A percentile compares a stretch with the other conserved stretches of the same genome.
phyloP scores from a whole-genome alignment of 2,888 invertebrate species.

The Atethmia centrago region DNA sequence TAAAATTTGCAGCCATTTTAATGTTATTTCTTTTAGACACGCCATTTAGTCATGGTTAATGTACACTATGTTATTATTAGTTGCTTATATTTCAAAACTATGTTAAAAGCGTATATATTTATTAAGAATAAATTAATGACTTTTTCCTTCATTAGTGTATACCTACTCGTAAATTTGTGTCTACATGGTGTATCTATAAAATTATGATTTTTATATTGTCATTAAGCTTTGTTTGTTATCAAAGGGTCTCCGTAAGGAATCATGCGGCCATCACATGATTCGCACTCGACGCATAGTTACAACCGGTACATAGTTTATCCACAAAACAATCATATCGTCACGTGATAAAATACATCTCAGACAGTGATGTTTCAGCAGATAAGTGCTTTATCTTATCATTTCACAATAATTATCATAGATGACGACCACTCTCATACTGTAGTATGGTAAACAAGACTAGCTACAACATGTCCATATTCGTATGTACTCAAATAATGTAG shows the following conservation, averaged over 20 bases:
- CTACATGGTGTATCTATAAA: background rate
- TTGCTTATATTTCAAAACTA: conserved; percentile 3
- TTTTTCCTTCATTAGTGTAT: background rate
- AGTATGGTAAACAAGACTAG: conserved; percentile 20
- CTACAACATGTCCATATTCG: conserved; percentile 10
- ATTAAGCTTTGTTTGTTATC: background rate
- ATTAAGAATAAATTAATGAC: background rate
- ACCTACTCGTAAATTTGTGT: no score
- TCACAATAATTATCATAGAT: conserved; percentile 50
- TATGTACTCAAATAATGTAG: background rate
- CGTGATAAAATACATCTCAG: conserved; percentile 61
- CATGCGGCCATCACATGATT: conserved; percentile 62
- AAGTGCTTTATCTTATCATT: conserved; percentile 59
- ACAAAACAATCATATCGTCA: conserved; percentile 46
- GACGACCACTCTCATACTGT: conserved; percentile 16
- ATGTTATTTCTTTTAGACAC: conserved; percentile 11
- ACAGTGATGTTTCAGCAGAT: conserved; percentile 39
- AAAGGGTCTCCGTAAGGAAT: conserved; percentile 8
- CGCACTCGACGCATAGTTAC: conserved; percentile 27
- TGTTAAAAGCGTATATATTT: background rate
- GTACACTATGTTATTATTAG: background rate
- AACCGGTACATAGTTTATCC: conserved; percentile 33
- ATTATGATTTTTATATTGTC: background rate
- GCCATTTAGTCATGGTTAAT: background rate
- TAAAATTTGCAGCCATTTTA: background rate